Conservation (phyloP, 1,140 invertebrate genomes). For the Diorhabda elongata region DNA sequence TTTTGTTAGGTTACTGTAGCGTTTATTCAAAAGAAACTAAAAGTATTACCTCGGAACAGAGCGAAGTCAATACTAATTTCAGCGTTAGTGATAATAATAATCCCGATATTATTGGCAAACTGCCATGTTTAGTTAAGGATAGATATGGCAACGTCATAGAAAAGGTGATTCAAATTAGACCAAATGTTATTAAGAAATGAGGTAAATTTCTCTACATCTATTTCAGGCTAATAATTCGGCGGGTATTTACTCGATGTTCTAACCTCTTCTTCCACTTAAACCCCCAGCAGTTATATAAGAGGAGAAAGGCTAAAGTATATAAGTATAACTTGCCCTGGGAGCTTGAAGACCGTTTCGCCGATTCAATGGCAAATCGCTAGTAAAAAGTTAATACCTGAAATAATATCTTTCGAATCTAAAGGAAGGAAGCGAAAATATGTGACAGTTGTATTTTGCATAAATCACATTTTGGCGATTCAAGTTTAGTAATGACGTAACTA, state of each 20-base stretch:
- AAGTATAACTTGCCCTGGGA: slow-evolving; percentile 54
- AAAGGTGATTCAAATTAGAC: slow-evolving; percentile 34
- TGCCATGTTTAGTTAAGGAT: slow-evolving; percentile 49
- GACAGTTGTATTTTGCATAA: too few species aligned
- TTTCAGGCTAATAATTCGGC: slow-evolving; percentile 54
- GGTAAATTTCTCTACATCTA: too few species aligned
- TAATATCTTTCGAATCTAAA: slow-evolving; percentile 44
- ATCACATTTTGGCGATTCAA: too few species aligned
- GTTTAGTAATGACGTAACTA: too few species aligned
- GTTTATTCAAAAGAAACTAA: slow-evolving; percentile 40
- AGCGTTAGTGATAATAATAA: neutral
- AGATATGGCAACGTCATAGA: slow-evolving; percentile 53
- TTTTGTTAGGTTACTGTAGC: slow-evolving; percentile 52
- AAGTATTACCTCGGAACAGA: neutral
- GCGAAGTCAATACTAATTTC: neutral
- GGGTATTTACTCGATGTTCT: slow-evolving; percentile 54
- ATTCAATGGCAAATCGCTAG: slow-evolving; percentile 51
- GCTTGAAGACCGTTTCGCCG: slow-evolving; percentile 50
- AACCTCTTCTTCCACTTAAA: slow-evolving; percentile 50
- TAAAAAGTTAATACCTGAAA: slow-evolving; percentile 45
- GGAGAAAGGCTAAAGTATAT: slow-evolving; percentile 42
- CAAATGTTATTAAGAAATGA: too few species aligned
- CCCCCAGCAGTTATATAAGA: slow-evolving; percentile 49
- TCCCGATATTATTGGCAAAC: slow-evolving; percentile 39
- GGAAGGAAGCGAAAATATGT: slow-evolving; percentile 35